Evolutionary conservation across 2,797 vertebrate species (phyloP).

Genomic region (Odontamblyopus rebecca): DNA sequence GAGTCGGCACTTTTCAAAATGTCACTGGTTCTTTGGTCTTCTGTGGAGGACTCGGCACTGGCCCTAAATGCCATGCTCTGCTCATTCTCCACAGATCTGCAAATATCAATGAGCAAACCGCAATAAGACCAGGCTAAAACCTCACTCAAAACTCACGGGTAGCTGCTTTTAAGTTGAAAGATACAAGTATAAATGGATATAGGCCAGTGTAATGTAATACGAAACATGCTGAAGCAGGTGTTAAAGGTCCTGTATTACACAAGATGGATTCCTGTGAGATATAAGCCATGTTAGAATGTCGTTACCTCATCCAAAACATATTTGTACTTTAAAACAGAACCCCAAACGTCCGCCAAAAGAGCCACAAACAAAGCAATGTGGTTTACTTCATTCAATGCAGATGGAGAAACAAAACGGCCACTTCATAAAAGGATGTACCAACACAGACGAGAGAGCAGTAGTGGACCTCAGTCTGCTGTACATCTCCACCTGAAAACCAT

Average conservation of each 20-base stretch:
- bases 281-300: no score
- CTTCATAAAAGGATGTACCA: no score
- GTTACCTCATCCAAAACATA: no score
- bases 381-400: no score
- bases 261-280: no score
- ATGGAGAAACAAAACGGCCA: no score
- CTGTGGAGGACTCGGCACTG: conserved; percentile 53
- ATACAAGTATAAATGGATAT: background rate
- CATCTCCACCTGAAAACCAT: no score
- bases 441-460: no score
- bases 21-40: conserved; percentile 63
- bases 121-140: conserved; percentile 32
- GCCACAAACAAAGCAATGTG: no score
- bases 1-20: conserved; percentile 66
- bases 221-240: background rate
- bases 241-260: background rate
- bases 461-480: no score
- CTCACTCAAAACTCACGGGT: background rate
- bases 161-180: background rate
- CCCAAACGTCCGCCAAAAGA: no score
- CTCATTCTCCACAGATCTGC: conserved; percentile 58
- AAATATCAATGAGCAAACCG: conserved; percentile 73
- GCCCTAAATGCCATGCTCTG: conserved; percentile 70
- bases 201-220: background rate
- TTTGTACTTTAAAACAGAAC: no score